Base-by-base conservation (phyloP, 2,113 vertebrate species). In the Gobio gobio region DNA sequence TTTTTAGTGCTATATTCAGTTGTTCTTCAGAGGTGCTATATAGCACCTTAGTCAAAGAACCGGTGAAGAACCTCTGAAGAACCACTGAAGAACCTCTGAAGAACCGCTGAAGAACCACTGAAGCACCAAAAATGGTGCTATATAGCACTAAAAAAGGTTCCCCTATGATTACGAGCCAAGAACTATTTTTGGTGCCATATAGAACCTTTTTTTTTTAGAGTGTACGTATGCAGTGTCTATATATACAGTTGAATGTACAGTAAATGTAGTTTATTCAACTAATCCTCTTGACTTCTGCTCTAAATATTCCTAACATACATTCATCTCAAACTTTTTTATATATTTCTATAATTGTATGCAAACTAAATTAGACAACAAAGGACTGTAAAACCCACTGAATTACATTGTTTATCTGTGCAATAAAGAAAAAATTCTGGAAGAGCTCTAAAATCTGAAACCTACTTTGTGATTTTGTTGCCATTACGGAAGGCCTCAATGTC, bases 401-500 rank as follows among this genome's bases (percentile, higher is more conserved):
- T 70, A 10, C 36, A 43, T 43, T 9, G 10, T 22, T 74, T 24
- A 13, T 47, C 12, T 8, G 2, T 74, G 70, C 22, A 26, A 72
- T 26, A 6, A 45, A 2, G 2, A 72, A 72, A 45, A 13, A 6
- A 0, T 29, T 51, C 1, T 51, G 12, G 45, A 20, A 20, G 8
- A 20, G 7, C 7, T 54, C 13, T 45, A 47, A 47, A 47, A 47
- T 82, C 45, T 54, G 5, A 82, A 82, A 92, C 96, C 92, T 90
- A 97, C 97, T 96, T 95, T 58, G 93, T 91, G n/a, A 97, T 93
- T 90, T 96, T 97, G 82, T 95, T 95, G 3, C 96, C 96, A 22
- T 93, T 96, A 61, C 96, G 94, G 74, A 96, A 92, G 8, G 96
- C 95, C 83, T 98, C 96, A 83, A 97, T 90, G 85, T 96, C 93